A percentile compares a stretch with the other conserved stretches of the same genome.
phyloP scores from a whole-genome alignment of 2,113 vertebrate genomes.

The Ascaphus truei region DNA sequence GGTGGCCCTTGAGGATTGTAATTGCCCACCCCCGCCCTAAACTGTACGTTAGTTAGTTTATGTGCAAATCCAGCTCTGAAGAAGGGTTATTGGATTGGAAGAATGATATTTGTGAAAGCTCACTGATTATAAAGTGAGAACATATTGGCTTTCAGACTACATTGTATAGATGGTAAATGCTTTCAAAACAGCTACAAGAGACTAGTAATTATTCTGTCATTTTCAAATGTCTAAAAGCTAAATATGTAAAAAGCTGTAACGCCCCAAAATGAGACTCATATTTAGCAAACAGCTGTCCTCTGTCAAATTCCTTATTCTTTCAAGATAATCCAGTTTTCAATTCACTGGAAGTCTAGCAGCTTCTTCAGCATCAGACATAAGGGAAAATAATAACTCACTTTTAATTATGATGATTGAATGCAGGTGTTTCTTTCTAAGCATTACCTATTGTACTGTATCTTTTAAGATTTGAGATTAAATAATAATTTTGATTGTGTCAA shows the following conservation, averaged over 20 bases:
- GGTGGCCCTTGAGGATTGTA: too few species aligned
- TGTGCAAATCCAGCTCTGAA: too few species aligned
- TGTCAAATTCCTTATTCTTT: not conserved
- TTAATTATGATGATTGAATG: constrained; percentile 1
- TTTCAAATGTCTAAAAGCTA: not conserved
- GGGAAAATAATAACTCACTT: constrained; percentile 26
- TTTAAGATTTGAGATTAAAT: not conserved
- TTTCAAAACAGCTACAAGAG: not conserved
- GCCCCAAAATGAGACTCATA: not conserved
- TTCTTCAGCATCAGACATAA: constrained; percentile 26
- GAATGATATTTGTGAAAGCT: too few species aligned
- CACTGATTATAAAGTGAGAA: not conserved
- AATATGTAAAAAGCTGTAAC: accelerated
- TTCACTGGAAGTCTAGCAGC: constrained; percentile 11
- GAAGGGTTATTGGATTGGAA: too few species aligned
- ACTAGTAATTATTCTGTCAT: not conserved
- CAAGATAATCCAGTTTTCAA: constrained; percentile 6
- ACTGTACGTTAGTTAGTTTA: too few species aligned
- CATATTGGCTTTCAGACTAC: not conserved
- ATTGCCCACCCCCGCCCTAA: too few species aligned
- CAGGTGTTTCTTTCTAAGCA: constrained; percentile 4
- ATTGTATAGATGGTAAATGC: not conserved
- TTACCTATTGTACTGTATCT: too few species aligned
- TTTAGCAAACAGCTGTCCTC: constrained; percentile 1
- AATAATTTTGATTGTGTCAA: too few species aligned